These are phyloP conservation scores for Forbesichthys papilliferus DNA, from an alignment of 2,113 vertebrate species.

Conservation along the genomic window DNA sequence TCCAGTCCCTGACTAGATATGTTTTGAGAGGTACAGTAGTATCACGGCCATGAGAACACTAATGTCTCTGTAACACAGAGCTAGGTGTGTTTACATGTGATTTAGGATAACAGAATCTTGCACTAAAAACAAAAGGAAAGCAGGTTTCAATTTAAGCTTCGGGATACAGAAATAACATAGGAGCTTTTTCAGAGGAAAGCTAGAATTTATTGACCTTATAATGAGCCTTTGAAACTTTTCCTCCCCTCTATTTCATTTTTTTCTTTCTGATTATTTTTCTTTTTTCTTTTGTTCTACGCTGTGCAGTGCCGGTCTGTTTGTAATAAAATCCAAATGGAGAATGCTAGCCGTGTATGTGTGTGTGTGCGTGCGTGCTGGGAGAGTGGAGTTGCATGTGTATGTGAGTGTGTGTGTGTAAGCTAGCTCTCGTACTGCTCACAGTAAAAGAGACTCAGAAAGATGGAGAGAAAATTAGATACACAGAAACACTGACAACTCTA, in stretches of 20 bases:
- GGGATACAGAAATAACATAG: conserved; percentile 25
- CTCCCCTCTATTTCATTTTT: conserved; percentile 15
- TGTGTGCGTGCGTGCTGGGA: too few species aligned
- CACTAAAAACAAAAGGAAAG: conserved; percentile 31
- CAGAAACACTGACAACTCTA: not conserved
- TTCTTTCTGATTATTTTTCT: conserved; percentile 52
- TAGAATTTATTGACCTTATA: conserved; percentile 63
- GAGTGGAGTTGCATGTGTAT: not conserved
- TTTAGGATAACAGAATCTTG: conserved; percentile 38
- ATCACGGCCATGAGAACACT: conserved; percentile 43
- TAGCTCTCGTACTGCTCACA: not conserved
- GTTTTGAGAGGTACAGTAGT: conserved; percentile 29
- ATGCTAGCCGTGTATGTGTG: not conserved
- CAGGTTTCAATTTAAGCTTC: conserved; percentile 48
- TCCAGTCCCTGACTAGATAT: conserved; percentile 7
- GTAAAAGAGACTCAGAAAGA: not conserved
- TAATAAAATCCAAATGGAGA: conserved; percentile 74
- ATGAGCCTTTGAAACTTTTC: conserved; percentile 52
- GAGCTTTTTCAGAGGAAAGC: conserved; percentile 30
- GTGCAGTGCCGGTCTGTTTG: conserved; percentile 47
- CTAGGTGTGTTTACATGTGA: conserved; percentile 36
- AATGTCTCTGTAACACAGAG: conserved; percentile 38
- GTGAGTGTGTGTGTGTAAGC: not conserved
- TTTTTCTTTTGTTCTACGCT: conserved; percentile 51
- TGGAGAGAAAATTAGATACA: not conserved